Evolutionary conservation across 2,797 vertebrate genomes (phyloP).

Genomic region (Brachyrhaphis roseni): DNA sequence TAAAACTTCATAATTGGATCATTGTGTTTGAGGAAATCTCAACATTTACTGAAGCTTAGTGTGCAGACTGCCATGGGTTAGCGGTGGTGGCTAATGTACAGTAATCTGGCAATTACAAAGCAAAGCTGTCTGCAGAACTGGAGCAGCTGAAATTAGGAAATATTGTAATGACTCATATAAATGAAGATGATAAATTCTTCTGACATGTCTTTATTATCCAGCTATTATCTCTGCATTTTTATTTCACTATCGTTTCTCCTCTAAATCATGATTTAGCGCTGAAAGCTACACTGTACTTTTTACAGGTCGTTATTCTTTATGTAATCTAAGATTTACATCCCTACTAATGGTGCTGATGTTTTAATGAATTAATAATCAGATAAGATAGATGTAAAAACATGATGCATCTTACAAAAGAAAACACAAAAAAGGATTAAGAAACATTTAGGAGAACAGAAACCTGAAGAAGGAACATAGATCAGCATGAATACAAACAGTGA

Average conservation of each 20-base stretch:
- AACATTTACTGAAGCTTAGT: neutral
- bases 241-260: too few relatives aligned
- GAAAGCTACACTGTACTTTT: neutral
- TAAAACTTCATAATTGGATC: neutral
- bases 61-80: neutral
- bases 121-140: neutral
- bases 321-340: neutral
- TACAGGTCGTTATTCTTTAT: neutral
- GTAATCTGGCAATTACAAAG: neutral
- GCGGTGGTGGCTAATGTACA: neutral
- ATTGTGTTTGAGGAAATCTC: neutral
- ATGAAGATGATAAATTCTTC: neutral
- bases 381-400: too few relatives aligned
- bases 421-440: too few relatives aligned
- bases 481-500: neutral
- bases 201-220: neutral
- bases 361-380: neutral
- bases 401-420: neutral
- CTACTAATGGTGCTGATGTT: neutral
- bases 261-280: neutral
- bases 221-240: too few relatives aligned
- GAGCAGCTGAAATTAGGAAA: neutral
- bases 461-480: neutral
- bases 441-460: too few relatives aligned
- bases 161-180: neutral